Base-by-base conservation (phyloP, 2,797 vertebrate species). In the Sebastes reedi region DNA sequence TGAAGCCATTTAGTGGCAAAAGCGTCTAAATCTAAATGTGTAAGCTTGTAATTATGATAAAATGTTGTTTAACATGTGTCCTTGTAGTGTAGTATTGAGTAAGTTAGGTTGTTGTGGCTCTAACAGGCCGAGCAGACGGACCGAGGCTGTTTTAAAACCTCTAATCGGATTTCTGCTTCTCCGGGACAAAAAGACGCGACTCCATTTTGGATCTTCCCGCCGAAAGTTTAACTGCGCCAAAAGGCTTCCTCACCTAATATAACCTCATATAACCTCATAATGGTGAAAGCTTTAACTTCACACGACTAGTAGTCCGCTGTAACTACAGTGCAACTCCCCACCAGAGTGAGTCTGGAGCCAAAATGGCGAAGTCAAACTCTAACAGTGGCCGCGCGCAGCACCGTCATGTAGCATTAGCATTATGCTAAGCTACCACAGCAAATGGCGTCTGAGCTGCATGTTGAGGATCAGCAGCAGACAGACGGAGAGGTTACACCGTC, bases 171-270 rank as follows among this genome's bases (percentile, higher is more conserved):
- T 93, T 93, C 88, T 83, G 66, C 46, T 72, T 84, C 77, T 73
- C 46, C 30, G 75, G 87, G 91, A 96, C 94, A 95, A 95, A 95
- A 94, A 95, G 89, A 90, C 83, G 69, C 54, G 93, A 91, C 95
- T 94, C 96, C 96, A 96, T 96, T 95, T 96, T 96, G 95, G 92
- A 89, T 87, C 91, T 96, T 96, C 96, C 96, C 96, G 96, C 96
- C 95, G 90, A 96, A 96, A 96, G 83, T 61, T 61, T 11, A 69
- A 72, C 86, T 81, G 80, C 82, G 79, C 82, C 77, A 70, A 86
- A 87, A 81, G 77, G 77, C 66, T 81, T 82, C 4, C 2, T 27
- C 8, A 22, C 8, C n/a, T 5, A 9, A 79, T 42, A 52, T 64
- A 2, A 9, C 9, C 0, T 14, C 1, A 30, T 8, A 9, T 4